These are phyloP conservation scores for Noctua janthina DNA, from an alignment of 2,888 invertebrate species.

Conservation along the genomic window DNA sequence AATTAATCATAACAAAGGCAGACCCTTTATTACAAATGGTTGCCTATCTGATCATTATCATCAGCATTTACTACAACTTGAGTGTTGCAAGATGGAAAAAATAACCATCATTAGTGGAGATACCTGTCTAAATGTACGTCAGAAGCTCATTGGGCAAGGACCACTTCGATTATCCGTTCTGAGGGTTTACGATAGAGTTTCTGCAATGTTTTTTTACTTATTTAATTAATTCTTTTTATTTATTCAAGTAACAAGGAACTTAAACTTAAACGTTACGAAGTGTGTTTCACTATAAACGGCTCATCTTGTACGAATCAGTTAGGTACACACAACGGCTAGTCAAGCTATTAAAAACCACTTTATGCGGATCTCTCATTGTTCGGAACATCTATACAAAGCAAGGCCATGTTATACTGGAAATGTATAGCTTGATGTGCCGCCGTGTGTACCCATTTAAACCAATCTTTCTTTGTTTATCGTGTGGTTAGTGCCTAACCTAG, in stretches of 20 bases:
- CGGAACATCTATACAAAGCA: no score
- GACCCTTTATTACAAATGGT: slow-evolving; percentile 6
- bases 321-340: background rate
- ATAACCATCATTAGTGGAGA: background rate
- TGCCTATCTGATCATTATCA: slow-evolving; percentile 12
- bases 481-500: no score
- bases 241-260: no score
- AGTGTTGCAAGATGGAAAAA: slow-evolving; percentile 17
- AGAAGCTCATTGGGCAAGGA: background rate
- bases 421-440: no score
- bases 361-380: no score
- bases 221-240: no score
- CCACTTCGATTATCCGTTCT: background rate
- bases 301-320: background rate
- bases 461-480: no score
- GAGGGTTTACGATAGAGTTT: background rate
- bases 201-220: background rate
- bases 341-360: no score
- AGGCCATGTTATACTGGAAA: no score
- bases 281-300: background rate
- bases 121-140: background rate
- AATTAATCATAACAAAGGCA: slow-evolving; percentile 14
- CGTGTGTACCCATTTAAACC: background rate
- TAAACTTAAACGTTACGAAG: background rate
- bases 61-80: background rate